Base-by-base conservation (phyloP, 2,797 vertebrate species). In the Decapterus maruadsi region DNA sequence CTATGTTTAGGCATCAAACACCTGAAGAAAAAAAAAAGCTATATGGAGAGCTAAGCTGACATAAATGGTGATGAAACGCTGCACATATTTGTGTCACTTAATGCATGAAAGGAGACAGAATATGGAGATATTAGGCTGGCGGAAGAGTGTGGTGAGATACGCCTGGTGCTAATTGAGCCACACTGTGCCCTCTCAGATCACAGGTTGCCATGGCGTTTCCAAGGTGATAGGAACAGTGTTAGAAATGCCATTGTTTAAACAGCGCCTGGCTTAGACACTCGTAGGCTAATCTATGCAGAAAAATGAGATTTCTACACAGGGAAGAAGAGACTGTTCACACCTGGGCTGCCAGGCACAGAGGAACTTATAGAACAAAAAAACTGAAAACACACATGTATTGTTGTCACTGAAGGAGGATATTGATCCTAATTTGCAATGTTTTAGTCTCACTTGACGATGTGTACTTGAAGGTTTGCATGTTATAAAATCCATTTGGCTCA, bases 151-250 rank as follows among this genome's bases (percentile, higher is more conserved):
- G 55, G 68, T 54, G 83, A 87, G 87, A 88, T 83, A 68, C 69
- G 72, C 46, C 86, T 78, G 84, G 84, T 89, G 89, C 90, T 94
- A 94, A 95, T 93, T 95, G 92, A 93, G 92, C 92, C 91, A 90
- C 88, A 75, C 86, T 53, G 82, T 90, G 90, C 86, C 90, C 92
- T 88, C 88, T 89, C 87, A 80, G 89, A 92, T 91, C 89, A 89
- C 90, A 91, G 86, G 92, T 92, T 94, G 92, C 92, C 88, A 94
- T 94, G 92, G 92, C 58, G 90, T 93, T 89, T 90, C 91, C 90
- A 90, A 85, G 92, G 92, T 90, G 90, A 93, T 84, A 83, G 89
- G 81, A 91, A 89, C 82, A 79, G 89, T 91, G 91, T 90, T 88
- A 91, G 87, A 90, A 91, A 93, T 90, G 89, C 84, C 87, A 91